These are phyloP conservation scores for Xanthia togata DNA, from an alignment of 2,888 invertebrate genomes.

Conservation along the genomic window DNA sequence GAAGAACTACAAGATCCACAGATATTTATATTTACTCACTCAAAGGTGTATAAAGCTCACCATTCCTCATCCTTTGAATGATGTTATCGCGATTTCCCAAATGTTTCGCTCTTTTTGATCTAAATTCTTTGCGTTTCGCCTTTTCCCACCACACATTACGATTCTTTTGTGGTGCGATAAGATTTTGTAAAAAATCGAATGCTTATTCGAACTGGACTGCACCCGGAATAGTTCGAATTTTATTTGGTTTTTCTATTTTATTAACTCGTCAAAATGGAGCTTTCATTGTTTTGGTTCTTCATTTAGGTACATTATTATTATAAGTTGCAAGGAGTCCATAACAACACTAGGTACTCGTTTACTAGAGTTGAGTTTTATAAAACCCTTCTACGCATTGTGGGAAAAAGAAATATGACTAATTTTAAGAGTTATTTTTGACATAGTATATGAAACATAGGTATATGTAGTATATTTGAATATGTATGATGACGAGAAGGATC, in stretches of 20 bases:
- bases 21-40: conserved; percentile 84
- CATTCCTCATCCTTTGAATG: conserved; percentile 87
- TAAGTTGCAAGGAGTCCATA: not conserved
- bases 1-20: conserved; percentile 70
- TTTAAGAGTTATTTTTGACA: not conserved
- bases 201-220: conserved; percentile 73
- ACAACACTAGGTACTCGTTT: not conserved
- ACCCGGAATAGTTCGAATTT: conserved; percentile 63
- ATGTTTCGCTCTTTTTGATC: conserved; percentile 88
- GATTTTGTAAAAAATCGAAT: conserved; percentile 80
- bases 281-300: conserved; percentile 1
- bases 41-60: conserved; percentile 86
- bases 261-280: conserved; percentile 3
- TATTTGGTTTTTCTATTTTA: conserved; percentile 36
- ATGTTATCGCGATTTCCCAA: conserved; percentile 87
- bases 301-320: not conserved
- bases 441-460: conserved; percentile 3
- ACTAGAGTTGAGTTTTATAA: not conserved
- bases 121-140: conserved; percentile 83
- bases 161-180: conserved; percentile 85
- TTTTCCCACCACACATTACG: conserved; percentile 83
- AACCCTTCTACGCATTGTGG: too few species aligned
- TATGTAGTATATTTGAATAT: conserved; percentile 25
- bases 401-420: not conserved
- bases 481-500: conserved; percentile 10